phyloP scores from a whole-genome alignment of 2,113 vertebrate genomes.

The Centropus bengalensis region DNA sequence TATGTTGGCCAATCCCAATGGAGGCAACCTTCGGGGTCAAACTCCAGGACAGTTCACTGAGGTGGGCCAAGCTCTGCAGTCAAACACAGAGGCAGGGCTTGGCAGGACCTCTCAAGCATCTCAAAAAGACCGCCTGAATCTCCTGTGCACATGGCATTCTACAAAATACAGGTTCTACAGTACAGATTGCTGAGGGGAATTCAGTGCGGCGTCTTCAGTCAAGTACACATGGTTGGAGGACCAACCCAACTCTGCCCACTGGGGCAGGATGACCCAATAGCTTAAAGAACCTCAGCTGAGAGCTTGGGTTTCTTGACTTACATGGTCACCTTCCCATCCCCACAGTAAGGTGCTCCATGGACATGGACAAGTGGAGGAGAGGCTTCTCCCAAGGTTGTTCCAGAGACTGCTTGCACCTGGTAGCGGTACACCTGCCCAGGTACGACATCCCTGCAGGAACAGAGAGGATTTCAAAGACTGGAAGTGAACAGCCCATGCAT shows the following conservation, averaged over 20 bases:
- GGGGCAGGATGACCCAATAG: neutral
- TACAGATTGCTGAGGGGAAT: neutral
- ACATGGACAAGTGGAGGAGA: slow-evolving; percentile 84
- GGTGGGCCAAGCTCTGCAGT: neutral
- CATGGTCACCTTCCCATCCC: slow-evolving; percentile 85
- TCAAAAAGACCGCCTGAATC: neutral
- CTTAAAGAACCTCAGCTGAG: neutral
- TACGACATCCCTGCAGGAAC: slow-evolving; percentile 81
- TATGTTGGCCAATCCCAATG: neutral
- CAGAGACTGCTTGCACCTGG: slow-evolving; percentile 84
- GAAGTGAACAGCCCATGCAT: neutral
- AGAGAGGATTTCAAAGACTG: neutral
- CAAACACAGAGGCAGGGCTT: neutral
- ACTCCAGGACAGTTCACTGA: rapidly evolving
- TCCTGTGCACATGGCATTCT: rapidly evolving
- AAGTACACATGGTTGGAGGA: rapidly evolving
- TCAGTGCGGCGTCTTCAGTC: neutral
- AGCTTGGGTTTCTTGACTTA: slow-evolving; percentile 62
- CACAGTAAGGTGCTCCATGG: slow-evolving; percentile 87
- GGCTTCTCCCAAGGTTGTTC: slow-evolving; percentile 78
- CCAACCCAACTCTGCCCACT: neutral
- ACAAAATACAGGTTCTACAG: neutral
- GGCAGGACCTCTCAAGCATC: neutral
- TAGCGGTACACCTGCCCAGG: slow-evolving; percentile 85
- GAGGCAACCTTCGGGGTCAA: neutral